These are phyloP conservation scores for Myiozetetes cayanensis DNA, from an alignment of 2,113 vertebrate genomes.

Conservation along the genomic window DNA sequence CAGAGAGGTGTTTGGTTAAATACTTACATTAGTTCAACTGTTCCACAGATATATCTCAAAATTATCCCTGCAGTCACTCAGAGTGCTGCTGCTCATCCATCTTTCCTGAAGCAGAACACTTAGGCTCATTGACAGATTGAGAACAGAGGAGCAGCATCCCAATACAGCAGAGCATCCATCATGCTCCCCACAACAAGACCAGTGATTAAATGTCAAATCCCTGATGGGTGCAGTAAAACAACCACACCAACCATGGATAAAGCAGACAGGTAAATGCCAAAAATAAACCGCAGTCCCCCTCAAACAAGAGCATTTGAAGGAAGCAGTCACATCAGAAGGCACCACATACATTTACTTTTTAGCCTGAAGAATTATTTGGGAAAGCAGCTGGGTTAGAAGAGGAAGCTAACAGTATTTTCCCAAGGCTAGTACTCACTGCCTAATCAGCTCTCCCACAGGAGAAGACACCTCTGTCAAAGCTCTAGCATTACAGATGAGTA, in stretches of 20 bases:
- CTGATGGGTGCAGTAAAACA: not conserved
- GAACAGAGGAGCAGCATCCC: not conserved
- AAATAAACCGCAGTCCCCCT: not conserved
- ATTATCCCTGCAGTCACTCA: not conserved
- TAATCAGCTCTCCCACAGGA: not conserved
- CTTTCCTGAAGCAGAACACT: not conserved
- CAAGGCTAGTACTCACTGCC: not conserved
- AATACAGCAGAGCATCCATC: not conserved
- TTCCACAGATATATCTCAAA: not conserved
- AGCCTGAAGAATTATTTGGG: not conserved
- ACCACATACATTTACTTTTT: not conserved
- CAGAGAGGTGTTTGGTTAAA: not conserved
- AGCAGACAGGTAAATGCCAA: not conserved
- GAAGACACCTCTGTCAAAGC: not conserved
- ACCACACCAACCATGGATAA: not conserved
- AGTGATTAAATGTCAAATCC: not conserved
- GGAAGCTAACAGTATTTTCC: not conserved
- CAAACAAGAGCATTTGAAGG: not conserved
- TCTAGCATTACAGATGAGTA: not conserved
- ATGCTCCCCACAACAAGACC: not conserved
- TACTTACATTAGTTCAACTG: not conserved
- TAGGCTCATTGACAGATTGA: accelerated
- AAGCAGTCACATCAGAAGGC: not conserved
- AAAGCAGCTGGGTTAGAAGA: not conserved
- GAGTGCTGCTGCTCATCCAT: not conserved